Percentiles rank a stretch among this genome's conserved stretches.
Evolutionary conservation across 2,888 invertebrate genomes (phyloP).

Genomic region (Trachelus troglodyta): DNA sequence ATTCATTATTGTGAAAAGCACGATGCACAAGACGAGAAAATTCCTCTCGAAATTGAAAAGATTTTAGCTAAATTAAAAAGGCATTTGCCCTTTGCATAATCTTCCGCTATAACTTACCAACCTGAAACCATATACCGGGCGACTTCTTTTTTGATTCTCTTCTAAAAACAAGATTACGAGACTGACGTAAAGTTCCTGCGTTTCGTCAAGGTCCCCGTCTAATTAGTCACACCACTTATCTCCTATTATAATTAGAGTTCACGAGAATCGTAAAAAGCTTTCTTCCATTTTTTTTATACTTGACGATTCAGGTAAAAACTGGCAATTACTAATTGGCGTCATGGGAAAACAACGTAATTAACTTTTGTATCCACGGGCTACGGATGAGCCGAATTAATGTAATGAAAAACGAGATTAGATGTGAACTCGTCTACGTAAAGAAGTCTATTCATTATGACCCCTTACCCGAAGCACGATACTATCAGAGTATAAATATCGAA

Average conservation of each 20-base stretch:
- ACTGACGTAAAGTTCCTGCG: background rate
- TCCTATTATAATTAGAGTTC: background rate
- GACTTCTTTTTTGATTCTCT: background rate
- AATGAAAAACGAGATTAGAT: background rate
- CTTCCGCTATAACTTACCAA: background rate
- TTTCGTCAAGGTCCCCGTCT: background rate
- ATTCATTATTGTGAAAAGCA: conserved; percentile 19
- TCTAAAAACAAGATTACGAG: background rate
- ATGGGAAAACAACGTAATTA: background rate
- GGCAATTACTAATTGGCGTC: background rate
- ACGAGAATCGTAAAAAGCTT: background rate
- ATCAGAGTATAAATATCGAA: background rate
- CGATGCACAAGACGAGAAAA: conserved; percentile 7
- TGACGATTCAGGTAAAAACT: background rate
- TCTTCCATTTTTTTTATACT: background rate
- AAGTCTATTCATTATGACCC: background rate
- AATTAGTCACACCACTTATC: background rate
- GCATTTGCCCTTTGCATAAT: conserved; percentile 19
- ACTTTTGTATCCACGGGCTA: background rate
- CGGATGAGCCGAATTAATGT: background rate
- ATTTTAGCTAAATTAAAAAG: conserved; percentile 45
- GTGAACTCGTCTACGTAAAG: background rate
- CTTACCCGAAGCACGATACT: background rate
- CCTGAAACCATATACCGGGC: background rate
- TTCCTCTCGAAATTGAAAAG: conserved; percentile 24